phyloP scores from a whole-genome alignment of 2,888 invertebrate species.

The Acanthosepion pharaonis region DNA sequence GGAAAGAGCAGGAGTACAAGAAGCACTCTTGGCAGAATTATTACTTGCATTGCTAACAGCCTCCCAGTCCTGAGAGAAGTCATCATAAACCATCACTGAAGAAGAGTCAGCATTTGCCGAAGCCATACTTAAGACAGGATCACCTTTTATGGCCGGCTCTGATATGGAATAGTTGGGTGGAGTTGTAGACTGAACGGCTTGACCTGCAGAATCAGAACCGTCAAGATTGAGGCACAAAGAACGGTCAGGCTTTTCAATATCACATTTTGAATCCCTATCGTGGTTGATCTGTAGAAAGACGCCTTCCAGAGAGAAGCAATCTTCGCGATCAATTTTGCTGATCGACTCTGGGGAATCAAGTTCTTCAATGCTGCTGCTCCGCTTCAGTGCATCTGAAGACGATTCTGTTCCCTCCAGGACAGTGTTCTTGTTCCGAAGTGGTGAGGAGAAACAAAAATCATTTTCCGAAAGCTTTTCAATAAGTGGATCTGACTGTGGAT shows the following conservation, averaged over 20 bases:
- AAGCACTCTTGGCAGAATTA: neutral
- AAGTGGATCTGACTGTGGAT: neutral
- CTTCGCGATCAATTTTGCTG: conserved; percentile 67
- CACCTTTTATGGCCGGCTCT: neutral
- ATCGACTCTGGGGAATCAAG: conserved; percentile 70
- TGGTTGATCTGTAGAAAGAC: conserved; percentile 66
- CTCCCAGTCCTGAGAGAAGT: conserved; percentile 15
- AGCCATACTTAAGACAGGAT: neutral
- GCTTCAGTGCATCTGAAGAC: conserved; percentile 44
- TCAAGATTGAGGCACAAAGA: neutral
- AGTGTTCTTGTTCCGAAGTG: neutral
- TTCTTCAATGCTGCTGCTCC: conserved; percentile 58
- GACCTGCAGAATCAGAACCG: neutral
- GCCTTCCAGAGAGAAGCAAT: conserved; percentile 70
- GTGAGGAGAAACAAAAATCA: neutral
- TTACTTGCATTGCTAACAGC: neutral
- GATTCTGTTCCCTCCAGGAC: conserved; percentile 41
- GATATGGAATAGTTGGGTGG: neutral
- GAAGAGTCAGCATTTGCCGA: neutral
- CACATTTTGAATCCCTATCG: conserved; percentile 48
- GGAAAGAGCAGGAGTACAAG: neutral
- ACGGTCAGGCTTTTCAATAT: conserved; percentile 43
- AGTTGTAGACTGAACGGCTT: neutral
- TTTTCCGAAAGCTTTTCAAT: neutral
- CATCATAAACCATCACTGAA: neutral